These are phyloP conservation scores for Pseudomyrmex sp. DNA, from an alignment of 1,140 invertebrate species.

Conservation along the genomic window DNA sequence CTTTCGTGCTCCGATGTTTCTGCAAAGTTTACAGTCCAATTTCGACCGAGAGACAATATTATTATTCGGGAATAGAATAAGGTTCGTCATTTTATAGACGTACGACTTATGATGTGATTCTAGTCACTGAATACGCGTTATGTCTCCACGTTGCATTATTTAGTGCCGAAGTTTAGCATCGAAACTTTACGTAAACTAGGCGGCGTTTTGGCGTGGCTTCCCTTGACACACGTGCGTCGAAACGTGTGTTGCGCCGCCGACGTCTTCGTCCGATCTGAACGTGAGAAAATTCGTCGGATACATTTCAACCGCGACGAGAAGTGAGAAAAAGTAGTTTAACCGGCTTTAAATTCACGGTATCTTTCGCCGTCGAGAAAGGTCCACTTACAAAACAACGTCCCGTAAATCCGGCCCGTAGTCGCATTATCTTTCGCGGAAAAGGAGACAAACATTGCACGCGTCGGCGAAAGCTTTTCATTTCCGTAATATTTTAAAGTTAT, in stretches of 20 bases:
- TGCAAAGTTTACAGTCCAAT: slow-evolving; percentile 29
- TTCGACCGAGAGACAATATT: slow-evolving; percentile 30
- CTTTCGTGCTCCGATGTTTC: slow-evolving; percentile 34
- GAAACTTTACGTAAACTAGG: no score
- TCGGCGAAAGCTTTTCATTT: slow-evolving; percentile 84
- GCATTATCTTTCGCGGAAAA: slow-evolving; percentile 84
- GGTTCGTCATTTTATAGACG: slow-evolving; percentile 12
- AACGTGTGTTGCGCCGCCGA: no score
- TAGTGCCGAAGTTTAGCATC: no score
- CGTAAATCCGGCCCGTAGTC: slow-evolving; percentile 79
- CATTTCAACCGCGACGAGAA: slow-evolving; percentile 42
- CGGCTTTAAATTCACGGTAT: slow-evolving; percentile 80
- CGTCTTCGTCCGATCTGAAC: slow-evolving; percentile 20
- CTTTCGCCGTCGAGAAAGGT: slow-evolving; percentile 77
- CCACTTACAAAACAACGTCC: slow-evolving; percentile 79
- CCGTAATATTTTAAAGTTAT: slow-evolving; percentile 85
- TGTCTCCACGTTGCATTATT: no score
- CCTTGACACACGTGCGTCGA: no score
- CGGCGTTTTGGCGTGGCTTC: no score
- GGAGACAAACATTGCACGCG: slow-evolving; percentile 79
- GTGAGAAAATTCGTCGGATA: slow-evolving; percentile 64
- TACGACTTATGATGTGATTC: background rate
- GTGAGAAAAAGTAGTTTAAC: slow-evolving; percentile 74
- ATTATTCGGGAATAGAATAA: background rate
- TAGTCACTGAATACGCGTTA: no score